Evolutionary conservation across 2,888 invertebrate genomes (phyloP).

Genomic region (Agrochola circellaris): DNA sequence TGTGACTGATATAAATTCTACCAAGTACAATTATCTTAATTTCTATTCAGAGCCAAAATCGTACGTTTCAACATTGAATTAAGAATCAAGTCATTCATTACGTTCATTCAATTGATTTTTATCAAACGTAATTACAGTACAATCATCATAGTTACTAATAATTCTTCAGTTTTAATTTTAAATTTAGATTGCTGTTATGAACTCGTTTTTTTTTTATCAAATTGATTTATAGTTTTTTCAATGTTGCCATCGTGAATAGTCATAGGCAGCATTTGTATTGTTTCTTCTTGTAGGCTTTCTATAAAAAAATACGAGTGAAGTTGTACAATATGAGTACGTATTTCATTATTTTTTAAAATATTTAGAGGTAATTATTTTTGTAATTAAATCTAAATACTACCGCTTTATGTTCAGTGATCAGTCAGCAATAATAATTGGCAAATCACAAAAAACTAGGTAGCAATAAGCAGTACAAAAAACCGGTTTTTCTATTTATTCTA

Average conservation of each 20-base stretch:
- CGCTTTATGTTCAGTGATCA: neutral
- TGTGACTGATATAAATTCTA: neutral
- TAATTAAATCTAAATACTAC: neutral
- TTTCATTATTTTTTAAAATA: no score
- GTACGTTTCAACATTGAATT: no score
- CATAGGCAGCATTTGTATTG: neutral
- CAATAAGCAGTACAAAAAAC: neutral
- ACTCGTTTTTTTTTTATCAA: neutral
- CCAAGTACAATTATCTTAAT: neutral
- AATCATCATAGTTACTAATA: neutral
- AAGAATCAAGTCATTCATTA: neutral
- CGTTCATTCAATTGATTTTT: conserved; percentile 12
- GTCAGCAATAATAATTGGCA: neutral
- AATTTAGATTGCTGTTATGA: neutral
- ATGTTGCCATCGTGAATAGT: neutral
- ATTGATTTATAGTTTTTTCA: neutral
- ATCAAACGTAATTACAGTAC: neutral
- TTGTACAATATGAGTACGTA: no score
- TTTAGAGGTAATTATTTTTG: no score
- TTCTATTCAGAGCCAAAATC: neutral
- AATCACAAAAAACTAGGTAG: neutral
- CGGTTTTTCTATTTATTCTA: neutral
- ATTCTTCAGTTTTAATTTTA: no score
- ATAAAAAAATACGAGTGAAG: no score
- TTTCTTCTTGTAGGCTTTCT: no score